Evolutionary conservation across 2,113 vertebrate genomes (phyloP).

Genomic region (Tauraco erythrolophus): DNA sequence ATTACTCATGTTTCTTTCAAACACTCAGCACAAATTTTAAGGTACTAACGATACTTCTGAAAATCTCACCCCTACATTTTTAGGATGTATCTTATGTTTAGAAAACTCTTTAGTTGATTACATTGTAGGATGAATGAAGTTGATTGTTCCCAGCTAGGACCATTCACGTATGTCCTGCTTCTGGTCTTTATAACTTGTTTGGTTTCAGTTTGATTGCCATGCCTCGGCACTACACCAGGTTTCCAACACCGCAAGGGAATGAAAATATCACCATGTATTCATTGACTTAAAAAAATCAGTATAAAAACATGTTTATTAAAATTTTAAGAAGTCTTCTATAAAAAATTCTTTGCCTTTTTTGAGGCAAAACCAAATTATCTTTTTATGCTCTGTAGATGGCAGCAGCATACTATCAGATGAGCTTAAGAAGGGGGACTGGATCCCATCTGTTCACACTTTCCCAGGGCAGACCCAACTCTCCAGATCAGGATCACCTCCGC

Average conservation of each 20-base stretch:
- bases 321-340: background rate
- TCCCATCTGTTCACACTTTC: background rate
- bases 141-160: background rate
- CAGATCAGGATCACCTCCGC: background rate
- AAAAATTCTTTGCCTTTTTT: background rate
- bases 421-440: background rate
- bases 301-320: slow-evolving; percentile 51
- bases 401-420: slow-evolving; percentile 58
- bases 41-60: background rate
- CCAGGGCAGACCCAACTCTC: background rate
- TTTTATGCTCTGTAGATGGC: slow-evolving; percentile 33
- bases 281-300: background rate
- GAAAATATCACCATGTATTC: background rate
- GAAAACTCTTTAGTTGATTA: background rate
- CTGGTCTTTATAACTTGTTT: background rate
- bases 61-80: background rate
- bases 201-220: background rate
- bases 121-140: background rate
- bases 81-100: background rate
- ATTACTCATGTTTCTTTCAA: background rate
- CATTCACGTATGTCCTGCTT: background rate
- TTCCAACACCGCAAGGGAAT: background rate
- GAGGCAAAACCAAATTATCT: background rate
- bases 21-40: background rate
- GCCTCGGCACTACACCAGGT: background rate